Percentiles rank a stretch among this genome's conserved stretches.
Evolutionary conservation across 2,113 vertebrate genomes (phyloP).

Genomic region (Saguinus imperator): DNA sequence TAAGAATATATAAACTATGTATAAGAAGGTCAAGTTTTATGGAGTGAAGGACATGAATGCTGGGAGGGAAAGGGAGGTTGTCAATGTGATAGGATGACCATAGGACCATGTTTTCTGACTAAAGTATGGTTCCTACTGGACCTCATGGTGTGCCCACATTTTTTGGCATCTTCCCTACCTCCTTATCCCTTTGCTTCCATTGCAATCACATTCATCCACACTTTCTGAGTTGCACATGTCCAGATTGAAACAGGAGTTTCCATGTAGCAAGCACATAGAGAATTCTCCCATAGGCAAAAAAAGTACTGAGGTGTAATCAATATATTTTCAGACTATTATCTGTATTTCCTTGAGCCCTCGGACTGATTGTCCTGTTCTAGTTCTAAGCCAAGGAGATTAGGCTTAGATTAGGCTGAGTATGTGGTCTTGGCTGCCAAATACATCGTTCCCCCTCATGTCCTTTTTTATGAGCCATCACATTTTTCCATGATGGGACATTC

Average conservation of each 20-base stretch:
- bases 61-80: no score
- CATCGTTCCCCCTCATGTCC: neutral
- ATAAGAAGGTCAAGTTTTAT: neutral
- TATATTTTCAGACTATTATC: neutral
- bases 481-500: neutral
- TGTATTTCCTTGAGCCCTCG: neutral
- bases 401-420: neutral
- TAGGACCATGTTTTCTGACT: neutral
- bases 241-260: constrained; percentile 17
- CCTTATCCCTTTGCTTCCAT: neutral
- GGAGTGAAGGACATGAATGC: neutral
- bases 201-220: neutral
- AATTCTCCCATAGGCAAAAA: constrained; percentile 39
- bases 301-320: neutral
- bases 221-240: neutral
- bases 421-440: neutral
- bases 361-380: neutral
- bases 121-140: neutral
- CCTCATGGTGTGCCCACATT: neutral
- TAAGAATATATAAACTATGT: neutral
- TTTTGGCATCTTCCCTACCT: neutral
- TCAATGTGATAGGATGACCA: neutral
- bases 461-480: neutral
- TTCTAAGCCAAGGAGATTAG: neutral
- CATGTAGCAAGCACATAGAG: neutral